Percentiles rank a stretch among this genome's conserved stretches.
phyloP scores from a whole-genome alignment of 2,797 vertebrate genomes.

The Oreortyx pictus region DNA sequence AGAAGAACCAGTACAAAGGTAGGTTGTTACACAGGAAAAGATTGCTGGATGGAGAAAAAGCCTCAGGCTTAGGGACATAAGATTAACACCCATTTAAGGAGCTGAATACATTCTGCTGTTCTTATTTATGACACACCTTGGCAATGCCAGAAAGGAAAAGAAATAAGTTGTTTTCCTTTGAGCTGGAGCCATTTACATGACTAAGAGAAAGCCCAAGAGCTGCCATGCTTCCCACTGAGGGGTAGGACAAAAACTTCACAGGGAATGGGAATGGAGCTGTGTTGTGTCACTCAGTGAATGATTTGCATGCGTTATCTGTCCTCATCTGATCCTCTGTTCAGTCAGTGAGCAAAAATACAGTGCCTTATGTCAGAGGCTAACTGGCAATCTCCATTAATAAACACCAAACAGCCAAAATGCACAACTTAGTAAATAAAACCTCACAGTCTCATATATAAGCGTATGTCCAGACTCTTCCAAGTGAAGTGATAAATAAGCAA shows the following conservation, averaged over 20 bases:
- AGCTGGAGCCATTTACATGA: background rate
- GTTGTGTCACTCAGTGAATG: background rate
- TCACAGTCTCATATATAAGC: background rate
- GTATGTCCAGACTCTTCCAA: background rate
- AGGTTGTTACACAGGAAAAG: background rate
- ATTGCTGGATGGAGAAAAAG: background rate
- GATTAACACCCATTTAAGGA: accelerated
- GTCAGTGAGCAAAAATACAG: background rate
- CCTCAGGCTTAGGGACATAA: background rate
- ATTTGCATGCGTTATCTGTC: background rate
- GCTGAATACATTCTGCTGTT: background rate
- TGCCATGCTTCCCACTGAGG: background rate
- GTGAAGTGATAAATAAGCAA: background rate
- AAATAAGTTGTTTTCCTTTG: background rate
- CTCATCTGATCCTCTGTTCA: background rate
- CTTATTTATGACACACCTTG: background rate
- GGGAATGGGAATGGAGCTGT: background rate
- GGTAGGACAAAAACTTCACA: background rate
- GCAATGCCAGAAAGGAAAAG: background rate
- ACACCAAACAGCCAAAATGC: background rate
- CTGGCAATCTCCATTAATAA: background rate
- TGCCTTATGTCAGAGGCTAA: background rate
- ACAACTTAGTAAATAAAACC: background rate
- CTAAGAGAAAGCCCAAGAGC: background rate
- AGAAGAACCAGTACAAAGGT: background rate